A percentile compares a stretch with the other conserved stretches of the same genome.
phyloP scores from a whole-genome alignment of 1,140 invertebrate species.

The Phymastichus coffea region DNA sequence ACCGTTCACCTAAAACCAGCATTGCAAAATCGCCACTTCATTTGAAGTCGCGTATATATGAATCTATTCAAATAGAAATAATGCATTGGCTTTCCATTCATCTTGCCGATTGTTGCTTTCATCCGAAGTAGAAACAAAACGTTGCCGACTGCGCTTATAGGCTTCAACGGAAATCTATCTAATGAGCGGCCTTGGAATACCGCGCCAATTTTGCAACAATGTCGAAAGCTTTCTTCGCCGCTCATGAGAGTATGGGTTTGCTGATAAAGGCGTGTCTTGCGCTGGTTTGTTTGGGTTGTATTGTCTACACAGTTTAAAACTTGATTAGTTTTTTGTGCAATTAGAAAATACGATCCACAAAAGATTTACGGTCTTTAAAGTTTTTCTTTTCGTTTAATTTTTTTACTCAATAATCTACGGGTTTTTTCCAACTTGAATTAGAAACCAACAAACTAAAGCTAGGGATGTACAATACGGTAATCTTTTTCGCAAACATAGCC shows the following conservation, averaged over 20 bases:
- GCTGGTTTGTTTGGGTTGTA: not conserved
- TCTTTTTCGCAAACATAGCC: too few relatives aligned
- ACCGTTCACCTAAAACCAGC: too few relatives aligned
- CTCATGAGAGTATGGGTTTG: not conserved
- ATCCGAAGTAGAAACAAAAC: constrained; percentile 12
- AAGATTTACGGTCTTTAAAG: too few relatives aligned
- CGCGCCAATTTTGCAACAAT: constrained; percentile 21
- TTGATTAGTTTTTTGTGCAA: too few relatives aligned
- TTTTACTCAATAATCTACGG: too few relatives aligned
- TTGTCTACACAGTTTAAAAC: not conserved
- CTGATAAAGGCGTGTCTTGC: constrained; percentile 10
- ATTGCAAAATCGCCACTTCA: not conserved
- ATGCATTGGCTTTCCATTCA: constrained; percentile 7
- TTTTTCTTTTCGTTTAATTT: too few relatives aligned
- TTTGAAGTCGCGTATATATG: not conserved
- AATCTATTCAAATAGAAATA: constrained; percentile 13
- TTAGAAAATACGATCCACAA: too few relatives aligned
- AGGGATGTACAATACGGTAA: too few relatives aligned
- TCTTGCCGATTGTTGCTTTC: not conserved
- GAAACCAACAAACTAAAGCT: too few relatives aligned
- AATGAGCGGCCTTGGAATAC: constrained; percentile 25
- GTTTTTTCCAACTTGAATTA: too few relatives aligned
- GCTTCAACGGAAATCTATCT: constrained; percentile 11
- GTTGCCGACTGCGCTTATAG: not conserved
- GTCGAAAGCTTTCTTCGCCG: not conserved